Percentiles rank a stretch among this genome's conserved stretches.
phyloP scores from a whole-genome alignment of 2,113 vertebrate species.

The Phyllostomus discolor region DNA sequence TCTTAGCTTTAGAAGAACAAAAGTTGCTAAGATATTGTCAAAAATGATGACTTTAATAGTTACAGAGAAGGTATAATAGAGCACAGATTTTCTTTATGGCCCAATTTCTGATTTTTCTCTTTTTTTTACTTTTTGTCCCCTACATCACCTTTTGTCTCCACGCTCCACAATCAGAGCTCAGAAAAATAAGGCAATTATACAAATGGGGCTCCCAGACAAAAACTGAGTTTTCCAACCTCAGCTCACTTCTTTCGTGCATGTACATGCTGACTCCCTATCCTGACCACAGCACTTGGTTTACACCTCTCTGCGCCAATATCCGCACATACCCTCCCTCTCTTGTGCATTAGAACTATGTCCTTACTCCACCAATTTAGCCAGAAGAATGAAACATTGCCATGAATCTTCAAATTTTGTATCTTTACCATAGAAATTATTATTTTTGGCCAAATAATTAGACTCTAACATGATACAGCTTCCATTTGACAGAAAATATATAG shows the following conservation, averaged over 20 bases:
- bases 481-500: background rate
- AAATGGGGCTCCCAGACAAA: background rate
- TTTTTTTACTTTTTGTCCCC: background rate
- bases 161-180: background rate
- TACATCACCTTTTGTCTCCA: background rate
- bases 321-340: background rate
- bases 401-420: background rate
- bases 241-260: background rate
- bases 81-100: background rate
- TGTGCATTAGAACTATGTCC: background rate
- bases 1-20: background rate
- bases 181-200: background rate
- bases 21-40: background rate
- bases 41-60: background rate
- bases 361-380: background rate
- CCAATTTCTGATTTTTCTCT: background rate
- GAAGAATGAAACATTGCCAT: background rate
- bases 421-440: background rate
- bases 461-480: background rate
- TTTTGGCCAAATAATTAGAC: background rate
- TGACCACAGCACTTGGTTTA: background rate
- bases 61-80: background rate
- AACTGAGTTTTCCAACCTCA: background rate
- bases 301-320: background rate
- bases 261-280: fast-evolving